Base-by-base conservation (phyloP, 2,888 invertebrate genomes). In the Nomada goodeniana region DNA sequence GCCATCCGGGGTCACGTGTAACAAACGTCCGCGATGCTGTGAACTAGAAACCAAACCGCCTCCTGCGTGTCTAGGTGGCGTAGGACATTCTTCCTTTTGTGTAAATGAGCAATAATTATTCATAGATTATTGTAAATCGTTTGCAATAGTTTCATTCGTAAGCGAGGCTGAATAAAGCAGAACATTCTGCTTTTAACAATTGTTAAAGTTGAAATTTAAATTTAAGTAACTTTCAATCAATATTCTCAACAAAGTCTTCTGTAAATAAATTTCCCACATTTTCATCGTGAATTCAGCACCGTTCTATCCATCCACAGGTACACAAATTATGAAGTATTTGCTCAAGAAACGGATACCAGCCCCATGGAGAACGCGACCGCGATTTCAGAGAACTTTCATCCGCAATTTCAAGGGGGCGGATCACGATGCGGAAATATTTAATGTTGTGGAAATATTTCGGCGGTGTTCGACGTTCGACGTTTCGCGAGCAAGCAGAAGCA, bases 401-500 rank as follows among this genome's bases (percentile, higher is more conserved):
- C 65, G 53, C 65, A 57, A 23, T 57, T 69, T 80, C 76, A 82
- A 68, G 23, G 67, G 55, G 36, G 29, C 18, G 23, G 64, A 63
- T 74, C 82, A 74, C 78, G 83, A 69, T 53, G 76, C 71, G 79
- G 76, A 79, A 84, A 76, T 84, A 82, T 84, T 79, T 53, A 61
- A 47, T 50, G 59, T 20, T 23, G 23, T 23, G 23, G 23, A 23
- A 23, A 23, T 23, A 23, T 23, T 59, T 57, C 42, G 72, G n/a
- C 61, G 65, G 53, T 52, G 59, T 85, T 80, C 80, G 74, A 80
- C 50, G 73, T 86, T 69, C 26, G 47, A 60, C 36, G 74, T 29
- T 76, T 52, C 63, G 63, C 64, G 75, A 64, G 47, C 77, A 83
- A 76, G 72, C 60, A 85, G 86, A 88, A 87, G 90, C 90, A 91